Conservation (phyloP, 2,113 vertebrate species). For the Prionailurus bengalensis region DNA sequence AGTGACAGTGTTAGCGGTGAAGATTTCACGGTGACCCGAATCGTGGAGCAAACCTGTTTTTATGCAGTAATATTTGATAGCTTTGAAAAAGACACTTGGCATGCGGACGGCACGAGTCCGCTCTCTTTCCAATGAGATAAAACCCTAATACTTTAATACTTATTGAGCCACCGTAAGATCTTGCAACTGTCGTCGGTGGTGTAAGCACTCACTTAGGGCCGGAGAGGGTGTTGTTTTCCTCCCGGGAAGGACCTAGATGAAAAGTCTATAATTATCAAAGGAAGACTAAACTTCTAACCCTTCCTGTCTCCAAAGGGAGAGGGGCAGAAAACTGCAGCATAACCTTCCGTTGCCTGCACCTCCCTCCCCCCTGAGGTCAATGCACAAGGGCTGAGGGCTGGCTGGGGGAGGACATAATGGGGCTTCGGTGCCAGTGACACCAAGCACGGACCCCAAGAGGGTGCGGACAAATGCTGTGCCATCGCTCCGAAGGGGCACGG, state of each 20-base stretch:
- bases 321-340: background rate
- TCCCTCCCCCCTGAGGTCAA: background rate
- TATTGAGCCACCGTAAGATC: conserved; percentile 44
- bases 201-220: conserved; percentile 52
- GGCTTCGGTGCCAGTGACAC: background rate
- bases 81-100: background rate
- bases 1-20: background rate
- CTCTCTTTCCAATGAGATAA: conserved; percentile 65
- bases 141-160: conserved; percentile 72
- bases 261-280: conserved; percentile 72
- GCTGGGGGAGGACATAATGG: background rate
- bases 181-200: background rate
- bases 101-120: background rate
- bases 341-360: background rate
- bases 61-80: background rate
- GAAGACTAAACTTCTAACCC: conserved; percentile 69
- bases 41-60: background rate
- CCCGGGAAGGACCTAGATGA: conserved; percentile 46
- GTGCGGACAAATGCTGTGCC: background rate
- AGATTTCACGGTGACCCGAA: background rate
- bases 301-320: conserved; percentile 51
- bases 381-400: background rate
- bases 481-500: background rate
- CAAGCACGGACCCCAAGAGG: background rate
- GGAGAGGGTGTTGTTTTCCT: background rate